Base-by-base conservation (phyloP, 2,888 invertebrate species). In the Ariolimax columbianus region DNA sequence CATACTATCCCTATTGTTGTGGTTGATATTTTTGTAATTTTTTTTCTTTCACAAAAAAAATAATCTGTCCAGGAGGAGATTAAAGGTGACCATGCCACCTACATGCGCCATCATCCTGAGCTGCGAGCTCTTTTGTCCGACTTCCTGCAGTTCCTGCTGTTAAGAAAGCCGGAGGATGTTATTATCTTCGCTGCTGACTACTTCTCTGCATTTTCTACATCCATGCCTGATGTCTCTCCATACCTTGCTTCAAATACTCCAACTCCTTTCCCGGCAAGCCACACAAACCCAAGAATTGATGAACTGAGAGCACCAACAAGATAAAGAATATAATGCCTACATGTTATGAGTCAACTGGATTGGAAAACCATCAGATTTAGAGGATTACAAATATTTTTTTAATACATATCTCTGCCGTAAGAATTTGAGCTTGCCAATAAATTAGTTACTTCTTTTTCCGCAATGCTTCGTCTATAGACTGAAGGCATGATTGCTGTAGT, bases 91-190 rank as follows among this genome's bases (percentile, higher is more conserved):
- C 93, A 94, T 86, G 88, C 90, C 2, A 90, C 90, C 17, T 94
- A 94, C 87, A 91, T 94, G 91, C 88, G 91, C 40, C 91, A 92
- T 51, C 94, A 94, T 84, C 94, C 94, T 38, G 94, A 94, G 86
- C 88, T 94, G 36, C 92, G 92, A 82, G 92, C 93, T 30, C 89
- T 94, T 1, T 88, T 94, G 51, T 92, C 93, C 30, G 94, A 94
- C 89, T 94, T 93, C 88, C 88, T 94, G 81, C 94, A 94, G 91
- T 93, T 93, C 85, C 86, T 94, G 86, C 89, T 94, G 86, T 90
- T 94, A 59, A 88, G 94, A 86, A 94, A 94, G 89, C 94, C 94
- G 6, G 91, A 92, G n/a, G 94, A 94, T 87, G 91, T 92, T 75
- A 87, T 94, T 11, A 88, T 90, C 33, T 94, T 94, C 88, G 91